Percentiles rank a stretch among this genome's conserved stretches.
Evolutionary conservation across 2,113 vertebrate species (phyloP).

Genomic region (Sinosuthora webbiana): DNA sequence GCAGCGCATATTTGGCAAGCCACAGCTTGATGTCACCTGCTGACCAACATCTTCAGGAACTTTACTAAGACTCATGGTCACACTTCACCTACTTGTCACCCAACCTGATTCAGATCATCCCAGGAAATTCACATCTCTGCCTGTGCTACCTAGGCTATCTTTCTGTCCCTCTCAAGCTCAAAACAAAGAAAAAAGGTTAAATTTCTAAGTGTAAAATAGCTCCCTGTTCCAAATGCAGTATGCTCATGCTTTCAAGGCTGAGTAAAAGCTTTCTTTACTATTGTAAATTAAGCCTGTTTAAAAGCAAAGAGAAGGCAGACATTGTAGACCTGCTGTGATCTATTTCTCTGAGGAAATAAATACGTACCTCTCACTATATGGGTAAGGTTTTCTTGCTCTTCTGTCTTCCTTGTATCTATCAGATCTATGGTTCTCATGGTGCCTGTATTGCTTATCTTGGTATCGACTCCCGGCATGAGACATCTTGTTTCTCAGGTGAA

Average conservation of each 20-base stretch:
- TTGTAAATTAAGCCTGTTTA: not conserved
- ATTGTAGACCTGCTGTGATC: not conserved
- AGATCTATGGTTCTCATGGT: not conserved
- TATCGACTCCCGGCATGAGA: not conserved
- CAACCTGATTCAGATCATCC: not conserved
- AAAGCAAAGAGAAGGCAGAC: not conserved
- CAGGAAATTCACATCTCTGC: not conserved
- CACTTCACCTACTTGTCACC: not conserved
- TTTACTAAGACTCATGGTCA: not conserved
- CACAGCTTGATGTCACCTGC: not conserved
- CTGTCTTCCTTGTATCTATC: not conserved
- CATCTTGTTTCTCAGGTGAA: constrained; percentile 44
- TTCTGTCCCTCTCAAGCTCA: not conserved
- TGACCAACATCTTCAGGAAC: not conserved
- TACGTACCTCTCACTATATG: not conserved
- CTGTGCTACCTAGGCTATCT: not conserved
- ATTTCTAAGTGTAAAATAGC: not conserved
- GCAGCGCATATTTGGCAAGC: not conserved
- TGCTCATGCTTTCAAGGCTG: not conserved
- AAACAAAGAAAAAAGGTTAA: not conserved
- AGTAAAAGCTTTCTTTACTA: not conserved
- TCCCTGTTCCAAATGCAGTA: not conserved
- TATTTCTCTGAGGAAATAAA: not conserved
- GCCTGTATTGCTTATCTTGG: not conserved
- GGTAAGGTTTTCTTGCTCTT: constrained; percentile 9